These are phyloP conservation scores for Clarias fuscus DNA, from an alignment of 2,797 vertebrate genomes.

Conservation along the genomic window DNA sequence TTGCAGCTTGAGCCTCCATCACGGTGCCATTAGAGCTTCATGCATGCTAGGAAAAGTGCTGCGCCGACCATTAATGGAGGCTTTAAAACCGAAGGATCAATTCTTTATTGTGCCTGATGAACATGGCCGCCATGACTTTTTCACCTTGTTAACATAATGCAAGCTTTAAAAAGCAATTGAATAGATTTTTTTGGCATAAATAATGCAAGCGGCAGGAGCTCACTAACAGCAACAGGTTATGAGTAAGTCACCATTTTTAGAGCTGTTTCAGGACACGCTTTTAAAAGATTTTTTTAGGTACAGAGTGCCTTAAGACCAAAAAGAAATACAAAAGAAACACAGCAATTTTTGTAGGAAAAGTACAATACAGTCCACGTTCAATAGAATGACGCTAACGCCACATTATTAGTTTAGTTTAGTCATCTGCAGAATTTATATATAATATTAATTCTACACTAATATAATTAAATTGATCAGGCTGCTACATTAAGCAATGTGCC, in stretches of 20 bases:
- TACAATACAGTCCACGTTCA: constrained; percentile 57
- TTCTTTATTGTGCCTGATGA: constrained; percentile 61
- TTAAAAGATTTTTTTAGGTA: constrained; percentile 70
- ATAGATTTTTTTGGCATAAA: constrained; percentile 72
- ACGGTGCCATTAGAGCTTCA: constrained; percentile 55
- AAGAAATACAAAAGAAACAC: constrained; percentile 38
- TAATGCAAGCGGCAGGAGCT: constrained; percentile 70
- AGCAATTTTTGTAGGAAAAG: constrained; percentile 38
- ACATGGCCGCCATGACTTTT: constrained; percentile 54
- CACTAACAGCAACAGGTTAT: constrained; percentile 60
- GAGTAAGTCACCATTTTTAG: constrained; percentile 59
- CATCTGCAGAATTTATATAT: neutral
- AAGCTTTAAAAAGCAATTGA: constrained; percentile 66
- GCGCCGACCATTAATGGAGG: constrained; percentile 65
- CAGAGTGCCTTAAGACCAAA: constrained; percentile 15
- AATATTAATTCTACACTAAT: neutral
- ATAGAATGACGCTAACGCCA: constrained; percentile 20
- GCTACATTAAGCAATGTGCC: neutral
- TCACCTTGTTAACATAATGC: constrained; percentile 74
- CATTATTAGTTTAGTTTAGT: neutral
- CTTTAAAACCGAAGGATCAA: constrained; percentile 61
- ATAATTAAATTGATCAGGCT: neutral
- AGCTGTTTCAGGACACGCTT: constrained; percentile 52
- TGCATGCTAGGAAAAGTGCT: constrained; percentile 50
- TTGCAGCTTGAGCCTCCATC: constrained; percentile 48